Conservation (phyloP, 2,113 vertebrate genomes). For the Nymphicus hollandicus region DNA sequence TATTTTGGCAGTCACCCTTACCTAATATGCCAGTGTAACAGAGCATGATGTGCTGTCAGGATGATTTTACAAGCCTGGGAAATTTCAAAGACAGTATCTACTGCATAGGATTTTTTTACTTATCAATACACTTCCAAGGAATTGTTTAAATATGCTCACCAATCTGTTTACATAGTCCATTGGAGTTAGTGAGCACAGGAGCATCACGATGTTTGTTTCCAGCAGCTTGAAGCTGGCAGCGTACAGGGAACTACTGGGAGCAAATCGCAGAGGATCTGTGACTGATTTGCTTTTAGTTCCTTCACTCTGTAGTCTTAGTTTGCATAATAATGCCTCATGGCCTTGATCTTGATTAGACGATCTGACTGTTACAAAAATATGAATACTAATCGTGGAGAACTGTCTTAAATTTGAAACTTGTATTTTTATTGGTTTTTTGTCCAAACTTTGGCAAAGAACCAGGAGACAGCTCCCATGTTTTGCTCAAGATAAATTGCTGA, state of each 20-base stretch:
- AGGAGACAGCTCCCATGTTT: background rate
- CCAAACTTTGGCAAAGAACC: background rate
- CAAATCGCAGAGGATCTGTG: background rate
- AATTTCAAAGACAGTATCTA: background rate
- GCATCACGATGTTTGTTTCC: background rate
- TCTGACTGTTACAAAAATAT: background rate
- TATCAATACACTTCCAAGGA: background rate
- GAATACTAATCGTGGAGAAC: background rate
- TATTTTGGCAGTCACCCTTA: slow-evolving; percentile 3
- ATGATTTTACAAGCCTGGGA: background rate
- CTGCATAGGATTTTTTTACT: background rate
- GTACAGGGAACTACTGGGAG: background rate
- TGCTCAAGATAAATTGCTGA: background rate
- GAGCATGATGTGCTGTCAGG: background rate
- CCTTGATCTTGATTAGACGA: background rate
- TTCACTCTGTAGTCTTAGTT: background rate
- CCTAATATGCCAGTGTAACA: background rate
- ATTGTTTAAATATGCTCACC: background rate
- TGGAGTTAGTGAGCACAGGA: background rate
- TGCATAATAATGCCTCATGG: background rate
- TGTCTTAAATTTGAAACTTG: background rate
- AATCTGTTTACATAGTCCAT: background rate
- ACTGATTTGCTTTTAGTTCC: background rate
- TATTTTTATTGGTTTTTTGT: background rate
- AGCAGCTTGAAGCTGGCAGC: background rate